phyloP scores from a whole-genome alignment of 2,797 vertebrate genomes.

The Cirrhinus molitorella region DNA sequence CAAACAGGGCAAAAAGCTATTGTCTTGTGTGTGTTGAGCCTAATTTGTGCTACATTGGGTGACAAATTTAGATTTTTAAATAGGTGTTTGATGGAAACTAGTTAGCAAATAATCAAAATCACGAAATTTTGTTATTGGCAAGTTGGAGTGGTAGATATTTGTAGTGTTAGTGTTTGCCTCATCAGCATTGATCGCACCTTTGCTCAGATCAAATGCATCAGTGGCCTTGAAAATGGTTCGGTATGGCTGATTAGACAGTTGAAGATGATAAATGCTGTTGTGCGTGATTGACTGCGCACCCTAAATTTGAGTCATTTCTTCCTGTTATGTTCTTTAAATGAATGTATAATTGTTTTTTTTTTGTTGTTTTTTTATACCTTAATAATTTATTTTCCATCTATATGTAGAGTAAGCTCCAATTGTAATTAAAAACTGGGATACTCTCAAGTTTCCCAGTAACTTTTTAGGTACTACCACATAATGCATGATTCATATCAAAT shows the following conservation, averaged over 20 bases:
- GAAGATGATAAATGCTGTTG: slow-evolving; percentile 66
- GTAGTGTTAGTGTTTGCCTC: slow-evolving; percentile 56
- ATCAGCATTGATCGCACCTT: slow-evolving; percentile 70
- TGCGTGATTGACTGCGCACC: slow-evolving; percentile 59
- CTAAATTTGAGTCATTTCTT: slow-evolving; percentile 16
- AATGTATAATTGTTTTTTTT: background rate
- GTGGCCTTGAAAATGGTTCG: slow-evolving; percentile 68
- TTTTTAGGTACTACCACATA: background rate
- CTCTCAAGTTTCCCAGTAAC: background rate
- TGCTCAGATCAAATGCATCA: slow-evolving; percentile 71
- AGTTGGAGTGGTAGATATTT: slow-evolving; percentile 33
- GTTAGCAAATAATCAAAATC: background rate
- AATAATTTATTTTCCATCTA: background rate
- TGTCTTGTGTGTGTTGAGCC: background rate
- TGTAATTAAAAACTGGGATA: background rate
- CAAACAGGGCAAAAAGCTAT: background rate
- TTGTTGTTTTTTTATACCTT: background rate
- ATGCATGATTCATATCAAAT: too few relatives aligned
- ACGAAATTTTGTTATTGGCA: slow-evolving; percentile 13
- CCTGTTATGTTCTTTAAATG: background rate
- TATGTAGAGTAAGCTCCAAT: background rate
- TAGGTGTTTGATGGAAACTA: background rate
- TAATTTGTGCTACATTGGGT: background rate
- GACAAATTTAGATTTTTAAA: background rate
- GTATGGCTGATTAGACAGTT: slow-evolving; percentile 69